Evolutionary conservation across 2,113 vertebrate genomes (phyloP).

Genomic region (Serinus canaria): DNA sequence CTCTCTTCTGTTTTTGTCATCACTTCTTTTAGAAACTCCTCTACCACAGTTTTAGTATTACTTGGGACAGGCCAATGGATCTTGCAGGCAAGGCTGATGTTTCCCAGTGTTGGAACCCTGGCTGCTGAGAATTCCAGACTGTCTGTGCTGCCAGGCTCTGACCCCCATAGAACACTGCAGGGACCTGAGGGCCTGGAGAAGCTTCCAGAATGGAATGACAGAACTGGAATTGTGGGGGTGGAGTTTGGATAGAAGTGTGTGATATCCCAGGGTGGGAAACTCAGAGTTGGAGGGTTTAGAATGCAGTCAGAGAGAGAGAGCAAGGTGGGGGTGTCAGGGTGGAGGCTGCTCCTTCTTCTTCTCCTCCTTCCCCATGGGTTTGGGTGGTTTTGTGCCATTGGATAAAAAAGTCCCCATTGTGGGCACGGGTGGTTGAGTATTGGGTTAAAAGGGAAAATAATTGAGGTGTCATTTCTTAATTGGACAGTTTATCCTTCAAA

Average conservation of each 20-base stretch:
- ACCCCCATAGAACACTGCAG: neutral
- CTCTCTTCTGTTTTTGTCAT: neutral
- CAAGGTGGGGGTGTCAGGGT: neutral
- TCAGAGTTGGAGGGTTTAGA: neutral
- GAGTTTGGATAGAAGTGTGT: neutral
- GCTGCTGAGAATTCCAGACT: rapidly evolving
- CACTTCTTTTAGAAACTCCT: neutral
- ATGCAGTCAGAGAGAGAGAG: neutral
- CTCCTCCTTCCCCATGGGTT: neutral
- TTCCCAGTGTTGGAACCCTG: neutral
- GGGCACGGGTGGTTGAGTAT: rapidly evolving
- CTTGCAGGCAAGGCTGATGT: neutral
- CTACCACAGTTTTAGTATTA: neutral
- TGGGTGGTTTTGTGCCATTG: neutral
- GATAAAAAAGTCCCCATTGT: neutral
- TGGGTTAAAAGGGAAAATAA: neutral
- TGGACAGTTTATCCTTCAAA: neutral
- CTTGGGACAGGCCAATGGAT: neutral
- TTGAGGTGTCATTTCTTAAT: neutral
- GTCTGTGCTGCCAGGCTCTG: neutral
- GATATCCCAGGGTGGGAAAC: neutral
- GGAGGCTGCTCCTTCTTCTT: neutral
- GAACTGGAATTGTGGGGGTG: neutral
- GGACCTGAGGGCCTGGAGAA: neutral
- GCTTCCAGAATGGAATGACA: neutral